Percentiles rank a stretch among this genome's conserved stretches.
These are phyloP conservation scores for Anhinga anhinga DNA, from an alignment of 2,113 vertebrate species.

Conservation along the genomic window DNA sequence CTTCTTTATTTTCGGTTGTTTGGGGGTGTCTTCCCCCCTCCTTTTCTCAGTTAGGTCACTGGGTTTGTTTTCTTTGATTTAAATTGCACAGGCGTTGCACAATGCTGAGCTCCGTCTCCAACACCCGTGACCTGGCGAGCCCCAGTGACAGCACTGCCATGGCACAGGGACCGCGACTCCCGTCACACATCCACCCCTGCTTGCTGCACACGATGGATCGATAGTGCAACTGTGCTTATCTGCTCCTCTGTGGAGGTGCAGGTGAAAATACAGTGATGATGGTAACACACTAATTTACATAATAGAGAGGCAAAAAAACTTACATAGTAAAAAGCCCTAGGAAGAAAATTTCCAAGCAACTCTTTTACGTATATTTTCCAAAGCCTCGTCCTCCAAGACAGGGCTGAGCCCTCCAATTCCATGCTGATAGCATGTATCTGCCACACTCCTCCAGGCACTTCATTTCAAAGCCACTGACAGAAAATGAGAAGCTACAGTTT, in stretches of 20 bases:
- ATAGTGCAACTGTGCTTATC: not conserved
- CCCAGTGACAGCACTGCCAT: not conserved
- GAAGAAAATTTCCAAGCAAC: not conserved
- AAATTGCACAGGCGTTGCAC: not conserved
- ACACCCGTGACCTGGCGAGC: not conserved
- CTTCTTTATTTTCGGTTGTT: not conserved
- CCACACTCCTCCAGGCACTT: not conserved
- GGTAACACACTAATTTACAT: not conserved
- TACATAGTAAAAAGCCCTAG: not conserved
- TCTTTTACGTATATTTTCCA: not conserved
- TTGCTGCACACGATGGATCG: not conserved
- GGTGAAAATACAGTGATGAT: not conserved
- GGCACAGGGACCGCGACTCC: not conserved
- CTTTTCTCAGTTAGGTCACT: not conserved
- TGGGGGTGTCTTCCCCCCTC: not conserved
- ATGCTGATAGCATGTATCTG: rapidly evolving
- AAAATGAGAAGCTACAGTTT: not conserved
- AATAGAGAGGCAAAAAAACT: not conserved
- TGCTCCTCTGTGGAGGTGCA: not conserved
- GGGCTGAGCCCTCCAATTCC: not conserved
- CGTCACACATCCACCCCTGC: not conserved
- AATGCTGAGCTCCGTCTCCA: not conserved
- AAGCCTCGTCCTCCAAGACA: not conserved
- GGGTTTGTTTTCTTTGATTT: not conserved
- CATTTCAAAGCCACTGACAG: not conserved